Conservation (phyloP, 2,888 invertebrate species). For the Acrobasis suavella region DNA sequence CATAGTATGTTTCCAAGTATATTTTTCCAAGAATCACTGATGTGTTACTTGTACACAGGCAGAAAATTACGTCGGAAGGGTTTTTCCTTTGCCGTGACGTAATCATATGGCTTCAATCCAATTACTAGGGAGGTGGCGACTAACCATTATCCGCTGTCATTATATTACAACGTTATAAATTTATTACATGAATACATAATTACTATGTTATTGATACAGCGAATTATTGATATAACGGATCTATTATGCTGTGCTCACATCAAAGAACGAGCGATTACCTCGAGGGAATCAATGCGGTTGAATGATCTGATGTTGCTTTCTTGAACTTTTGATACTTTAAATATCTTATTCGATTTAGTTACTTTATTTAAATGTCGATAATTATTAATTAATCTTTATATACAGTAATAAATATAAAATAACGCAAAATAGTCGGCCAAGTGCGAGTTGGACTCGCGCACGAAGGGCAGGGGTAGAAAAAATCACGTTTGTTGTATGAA, state of each 20-base stretch:
- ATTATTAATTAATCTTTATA: too few relatives aligned
- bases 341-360: not conserved
- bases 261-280: conserved; percentile 10
- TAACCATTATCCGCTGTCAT: conserved; percentile 33
- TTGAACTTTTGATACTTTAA: not conserved
- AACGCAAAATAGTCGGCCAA: too few relatives aligned
- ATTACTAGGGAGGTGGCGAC: conserved; percentile 40
- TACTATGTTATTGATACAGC: conserved; percentile 33
- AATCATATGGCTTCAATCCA: conserved; percentile 47
- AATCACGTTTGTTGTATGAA: too few relatives aligned
- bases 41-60: not conserved
- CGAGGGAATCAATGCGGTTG: conserved; percentile 10
- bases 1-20: not conserved
- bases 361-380: too few relatives aligned
- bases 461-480: too few relatives aligned
- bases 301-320: conserved; percentile 1
- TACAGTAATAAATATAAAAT: too few relatives aligned
- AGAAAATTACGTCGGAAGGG: conserved; percentile 12
- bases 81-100: conserved; percentile 24
- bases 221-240: conserved; percentile 30
- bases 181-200: conserved; percentile 39
- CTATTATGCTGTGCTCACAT: conserved; percentile 28
- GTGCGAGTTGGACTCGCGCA: too few relatives aligned
- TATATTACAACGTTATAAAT: conserved; percentile 33
- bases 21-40: conserved; percentile 10